phyloP scores from a whole-genome alignment of 2,888 invertebrate genomes.

The Phanerotoma sp. region DNA sequence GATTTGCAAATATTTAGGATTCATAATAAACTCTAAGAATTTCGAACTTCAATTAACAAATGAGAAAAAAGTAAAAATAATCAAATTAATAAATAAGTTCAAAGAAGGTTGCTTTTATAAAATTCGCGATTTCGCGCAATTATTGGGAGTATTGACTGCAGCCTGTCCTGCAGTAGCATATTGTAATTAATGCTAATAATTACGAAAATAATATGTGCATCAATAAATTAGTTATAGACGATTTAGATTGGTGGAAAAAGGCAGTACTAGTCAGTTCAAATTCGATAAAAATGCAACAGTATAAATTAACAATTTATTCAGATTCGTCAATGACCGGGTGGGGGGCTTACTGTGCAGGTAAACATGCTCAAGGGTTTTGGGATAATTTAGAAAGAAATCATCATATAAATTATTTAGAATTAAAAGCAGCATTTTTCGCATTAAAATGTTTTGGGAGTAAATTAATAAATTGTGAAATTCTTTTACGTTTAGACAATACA shows the following conservation, averaged over 20 bases:
- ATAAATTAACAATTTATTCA: neutral
- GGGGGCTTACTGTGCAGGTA: neutral
- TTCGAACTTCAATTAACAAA: neutral
- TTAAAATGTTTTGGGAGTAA: conserved; percentile 29
- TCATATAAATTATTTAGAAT: neutral
- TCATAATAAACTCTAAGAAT: neutral
- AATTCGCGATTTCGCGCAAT: neutral
- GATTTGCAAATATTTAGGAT: neutral
- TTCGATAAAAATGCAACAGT: neutral
- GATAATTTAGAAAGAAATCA: neutral
- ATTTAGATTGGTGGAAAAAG: neutral
- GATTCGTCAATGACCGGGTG: neutral
- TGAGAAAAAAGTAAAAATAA: neutral
- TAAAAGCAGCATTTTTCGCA: conserved; percentile 26
- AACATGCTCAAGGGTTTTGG: neutral
- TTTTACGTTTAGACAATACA: conserved; percentile 27
- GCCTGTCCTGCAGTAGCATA: neutral
- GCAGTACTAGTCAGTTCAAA: neutral
- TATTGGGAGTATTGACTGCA: neutral
- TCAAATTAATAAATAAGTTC: neutral
- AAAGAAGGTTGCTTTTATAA: neutral
- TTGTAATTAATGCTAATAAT: neutral
- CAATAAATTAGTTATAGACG: neutral
- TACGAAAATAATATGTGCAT: neutral
- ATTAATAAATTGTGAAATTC: conserved; percentile 12